phyloP scores from a whole-genome alignment of 2,888 invertebrate genomes.

The Chrysolina americana region DNA sequence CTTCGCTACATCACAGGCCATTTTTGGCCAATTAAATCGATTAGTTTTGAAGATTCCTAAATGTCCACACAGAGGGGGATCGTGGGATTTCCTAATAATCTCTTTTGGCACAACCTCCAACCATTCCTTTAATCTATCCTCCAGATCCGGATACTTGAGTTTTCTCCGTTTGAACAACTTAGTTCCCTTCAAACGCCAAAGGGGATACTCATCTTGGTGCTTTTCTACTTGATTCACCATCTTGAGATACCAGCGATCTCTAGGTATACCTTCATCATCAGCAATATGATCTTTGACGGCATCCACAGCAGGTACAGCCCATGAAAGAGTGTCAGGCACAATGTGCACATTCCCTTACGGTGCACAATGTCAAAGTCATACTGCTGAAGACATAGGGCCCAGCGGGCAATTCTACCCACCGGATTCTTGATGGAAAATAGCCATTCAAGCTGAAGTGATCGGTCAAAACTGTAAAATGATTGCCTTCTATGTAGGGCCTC shows the following conservation, averaged over 20 bases:
- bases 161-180: background rate
- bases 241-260: background rate
- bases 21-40: too few species aligned
- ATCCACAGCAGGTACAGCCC: conserved; percentile 28
- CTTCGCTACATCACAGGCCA: background rate
- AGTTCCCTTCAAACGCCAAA: background rate
- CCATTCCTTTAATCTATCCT: too few species aligned
- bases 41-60: conserved; percentile 26
- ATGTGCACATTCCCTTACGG: conserved; percentile 46
- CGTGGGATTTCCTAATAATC: too few species aligned
- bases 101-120: too few species aligned
- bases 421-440: too few species aligned
- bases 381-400: too few species aligned
- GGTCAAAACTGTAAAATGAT: too few species aligned
- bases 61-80: too few species aligned
- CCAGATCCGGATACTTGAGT: too few species aligned
- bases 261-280: background rate
- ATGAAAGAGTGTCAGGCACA: conserved; percentile 45
- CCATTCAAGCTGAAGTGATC: too few species aligned
- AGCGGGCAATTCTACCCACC: too few species aligned
- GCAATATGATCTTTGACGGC: background rate
- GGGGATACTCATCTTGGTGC: background rate
- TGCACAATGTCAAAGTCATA: too few species aligned
- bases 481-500: background rate
- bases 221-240: background rate